Conservation (phyloP, 2,888 invertebrate species). For the Campoplex nolae region DNA sequence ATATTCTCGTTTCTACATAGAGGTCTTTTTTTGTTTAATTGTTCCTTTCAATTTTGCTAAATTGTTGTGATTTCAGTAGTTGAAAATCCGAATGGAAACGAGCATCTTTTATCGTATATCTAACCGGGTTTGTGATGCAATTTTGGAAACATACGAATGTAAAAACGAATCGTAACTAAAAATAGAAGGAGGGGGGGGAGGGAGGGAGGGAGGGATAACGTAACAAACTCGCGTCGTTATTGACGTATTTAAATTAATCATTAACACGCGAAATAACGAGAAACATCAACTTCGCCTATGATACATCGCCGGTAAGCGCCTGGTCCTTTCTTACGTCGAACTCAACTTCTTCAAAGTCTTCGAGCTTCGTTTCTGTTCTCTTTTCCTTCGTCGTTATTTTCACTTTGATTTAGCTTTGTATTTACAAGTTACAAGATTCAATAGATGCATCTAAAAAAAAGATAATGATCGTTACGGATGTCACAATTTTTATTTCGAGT, state of each 20-base stretch:
- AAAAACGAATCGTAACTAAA: slow-evolving; percentile 31
- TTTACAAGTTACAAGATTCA: slow-evolving; percentile 29
- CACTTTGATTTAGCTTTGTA: not conserved
- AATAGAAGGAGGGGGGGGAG: slow-evolving; percentile 27
- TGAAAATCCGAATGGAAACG: not conserved
- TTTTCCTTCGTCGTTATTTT: not conserved
- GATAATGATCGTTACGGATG: not conserved
- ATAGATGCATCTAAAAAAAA: no score
- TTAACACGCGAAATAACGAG: slow-evolving; percentile 78
- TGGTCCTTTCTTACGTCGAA: slow-evolving; percentile 27
- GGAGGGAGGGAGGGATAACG: slow-evolving; percentile 60
- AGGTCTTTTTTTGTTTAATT: not conserved
- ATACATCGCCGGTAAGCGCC: slow-evolving; percentile 68
- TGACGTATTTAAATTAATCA: slow-evolving; percentile 73
- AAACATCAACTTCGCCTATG: slow-evolving; percentile 76
- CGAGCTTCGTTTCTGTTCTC: slow-evolving; percentile 12
- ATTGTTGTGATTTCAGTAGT: not conserved
- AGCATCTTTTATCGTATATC: not conserved
- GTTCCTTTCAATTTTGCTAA: slow-evolving; percentile 16
- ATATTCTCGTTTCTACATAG: not conserved
- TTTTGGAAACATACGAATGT: not conserved
- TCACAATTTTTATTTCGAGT: not conserved
- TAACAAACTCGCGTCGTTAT: slow-evolving; percentile 74
- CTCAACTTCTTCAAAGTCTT: slow-evolving; percentile 53
- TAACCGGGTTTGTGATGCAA: not conserved